Conservation (phyloP, 1,140 invertebrate species). For the Drosophila sucinea region DNA sequence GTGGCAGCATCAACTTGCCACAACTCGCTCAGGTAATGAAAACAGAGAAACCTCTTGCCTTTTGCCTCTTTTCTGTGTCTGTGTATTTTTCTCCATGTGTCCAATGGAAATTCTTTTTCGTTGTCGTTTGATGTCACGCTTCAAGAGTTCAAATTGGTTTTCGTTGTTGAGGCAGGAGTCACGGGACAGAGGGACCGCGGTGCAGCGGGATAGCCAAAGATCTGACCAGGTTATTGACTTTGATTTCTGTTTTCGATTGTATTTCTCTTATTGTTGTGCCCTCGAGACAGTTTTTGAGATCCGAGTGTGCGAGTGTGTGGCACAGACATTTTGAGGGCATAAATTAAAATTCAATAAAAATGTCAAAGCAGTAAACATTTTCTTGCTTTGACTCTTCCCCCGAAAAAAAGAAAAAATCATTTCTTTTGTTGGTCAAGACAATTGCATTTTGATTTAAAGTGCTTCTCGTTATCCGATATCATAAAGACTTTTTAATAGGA, state of each 20-base stretch:
- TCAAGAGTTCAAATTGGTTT: constrained; percentile 69
- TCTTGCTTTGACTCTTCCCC: constrained; percentile 11
- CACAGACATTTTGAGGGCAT: constrained; percentile 53
- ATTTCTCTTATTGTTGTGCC: constrained; percentile 10
- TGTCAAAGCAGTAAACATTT: constrained; percentile 66
- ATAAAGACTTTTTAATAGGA: constrained; percentile 4
- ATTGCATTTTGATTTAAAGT: constrained; percentile 55
- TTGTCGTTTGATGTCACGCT: constrained; percentile 77
- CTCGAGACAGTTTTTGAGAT: not conserved
- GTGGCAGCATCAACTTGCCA: constrained; percentile 3
- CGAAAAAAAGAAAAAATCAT: constrained; percentile 9
- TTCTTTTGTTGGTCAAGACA: constrained; percentile 34
- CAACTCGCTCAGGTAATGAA: constrained; percentile 54
- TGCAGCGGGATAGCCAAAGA: constrained; percentile 28
- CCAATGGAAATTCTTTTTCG: constrained; percentile 59
- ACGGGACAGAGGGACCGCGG: not conserved
- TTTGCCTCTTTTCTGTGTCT: constrained; percentile 18
- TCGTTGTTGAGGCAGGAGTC: constrained; percentile 27
- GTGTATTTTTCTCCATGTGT: constrained; percentile 33
- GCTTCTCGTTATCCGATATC: not conserved
- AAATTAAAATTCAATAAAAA: constrained; percentile 81
- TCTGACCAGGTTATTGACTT: constrained; percentile 73
- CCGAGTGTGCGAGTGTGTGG: constrained; percentile 25
- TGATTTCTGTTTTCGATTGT: constrained; percentile 33
- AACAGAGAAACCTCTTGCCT: constrained; percentile 5